Evolutionary conservation across 2,888 invertebrate species (phyloP).

Genomic region (Erebia aethiops): DNA sequence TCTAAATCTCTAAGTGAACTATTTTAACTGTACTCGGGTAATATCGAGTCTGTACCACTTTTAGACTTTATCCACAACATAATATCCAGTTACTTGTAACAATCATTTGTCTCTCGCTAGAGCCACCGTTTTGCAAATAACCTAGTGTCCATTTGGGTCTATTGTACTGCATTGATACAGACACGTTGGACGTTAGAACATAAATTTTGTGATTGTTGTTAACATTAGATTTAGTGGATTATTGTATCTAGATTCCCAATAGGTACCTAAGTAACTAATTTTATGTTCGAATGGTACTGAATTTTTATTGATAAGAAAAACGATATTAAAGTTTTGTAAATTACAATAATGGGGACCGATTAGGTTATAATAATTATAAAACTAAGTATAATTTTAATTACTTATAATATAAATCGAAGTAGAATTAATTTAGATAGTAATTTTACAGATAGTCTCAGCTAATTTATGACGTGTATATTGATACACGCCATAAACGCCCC

Average conservation of each 20-base stretch:
- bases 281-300: background rate
- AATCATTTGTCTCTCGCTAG: slow-evolving; percentile 43
- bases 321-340: background rate
- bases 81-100: slow-evolving; percentile 44
- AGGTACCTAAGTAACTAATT: background rate
- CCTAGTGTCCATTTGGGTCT: slow-evolving; percentile 36
- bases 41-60: slow-evolving; percentile 22
- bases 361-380: no score
- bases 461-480: no score
- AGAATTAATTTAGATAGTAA: no score
- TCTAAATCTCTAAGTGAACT: no score
- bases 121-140: slow-evolving; percentile 44
- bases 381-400: no score
- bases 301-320: background rate
- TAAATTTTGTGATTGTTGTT: slow-evolving; percentile 34
- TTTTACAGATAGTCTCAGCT: no score
- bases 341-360: background rate
- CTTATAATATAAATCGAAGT: no score
- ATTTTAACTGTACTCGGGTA: slow-evolving; percentile 24
- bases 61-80: slow-evolving; percentile 25
- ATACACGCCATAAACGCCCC: no score
- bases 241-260: slow-evolving; percentile 5
- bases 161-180: slow-evolving; percentile 39
- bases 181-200: slow-evolving; percentile 32
- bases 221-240: slow-evolving; percentile 31